Evolutionary conservation across 2,888 invertebrate species (phyloP), one percentile per base, ranked within the genome.

Genomic region (Platycheirus albimanus): DNA sequence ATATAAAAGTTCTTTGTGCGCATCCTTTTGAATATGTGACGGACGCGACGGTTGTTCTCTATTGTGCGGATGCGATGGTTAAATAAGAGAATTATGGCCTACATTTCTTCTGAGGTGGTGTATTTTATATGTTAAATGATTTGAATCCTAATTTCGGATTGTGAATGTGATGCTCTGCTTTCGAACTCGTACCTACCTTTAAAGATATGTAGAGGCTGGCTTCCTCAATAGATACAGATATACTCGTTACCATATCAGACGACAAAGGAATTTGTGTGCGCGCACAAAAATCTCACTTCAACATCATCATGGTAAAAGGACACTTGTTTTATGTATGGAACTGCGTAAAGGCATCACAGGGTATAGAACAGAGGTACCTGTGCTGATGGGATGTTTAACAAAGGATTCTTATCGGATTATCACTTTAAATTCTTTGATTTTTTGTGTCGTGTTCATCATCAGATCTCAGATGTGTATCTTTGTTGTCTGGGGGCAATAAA

Each of bases 31-130:
- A 45, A 61, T n/a, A n/a, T 30, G 1, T 19, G 7, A 45, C 3
- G 2, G 10, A 36, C 19, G 28, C 10, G 33, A 47, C 47, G 69
- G 43, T 11, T 30, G n/a, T 24, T 30, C 41, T 75, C 63, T 52
- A 75, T 64, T 75, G 75, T 80, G 52, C 7, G 24, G 43, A n/a
- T n/a, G 51, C 5, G 28, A 49, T 75, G 47, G n/a, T 51, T 70
- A 67, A 81, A 63, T 61, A 52, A 63, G 66, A 81, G 71, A 81
- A 71, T 81, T 76, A 81, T 71, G 70, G 80, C 71, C 76, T 81
- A 81, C 54, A 76, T 76, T 76, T 63, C 76, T 36, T 41, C 54
- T 10, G 61, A 67, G 67, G 49, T 71, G 47, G 64, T 72, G 61
- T 61, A 47, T 61, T 52, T 47, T 54, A 63, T 43, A 61, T 69